Base-by-base conservation (phyloP, 1,140 invertebrate genomes). In the Heliconius eleuchia region DNA sequence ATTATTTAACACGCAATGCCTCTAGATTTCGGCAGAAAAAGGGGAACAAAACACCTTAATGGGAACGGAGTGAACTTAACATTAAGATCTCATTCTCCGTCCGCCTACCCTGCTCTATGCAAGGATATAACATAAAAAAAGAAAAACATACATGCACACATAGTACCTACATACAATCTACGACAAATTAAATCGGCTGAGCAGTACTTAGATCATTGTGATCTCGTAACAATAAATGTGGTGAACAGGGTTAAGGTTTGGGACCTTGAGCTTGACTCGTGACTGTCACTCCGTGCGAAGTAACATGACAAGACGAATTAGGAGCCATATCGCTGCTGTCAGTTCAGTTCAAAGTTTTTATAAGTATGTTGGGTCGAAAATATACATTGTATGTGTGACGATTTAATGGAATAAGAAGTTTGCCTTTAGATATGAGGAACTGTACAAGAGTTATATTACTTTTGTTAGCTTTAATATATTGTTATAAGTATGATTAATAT, bases 231-330 rank as follows among this genome's bases (percentile, higher is more conserved):
- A 71, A 79, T 82, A 66, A 78, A 57, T 85, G 82, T 79, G 86
- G 77, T 87, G 72, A 73, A 80, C 85, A 87, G 86, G 86, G 85
- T 87, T 86, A 87, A 88, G 85, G 87, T 86, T 85, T 85, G 23
- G 19, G 76, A 74, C 90, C 90, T 91, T 92, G 90, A 92, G 90
- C 90, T 92, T 92, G 90, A 92, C 87, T 91, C 86, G 87, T 90
- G 87, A 89, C 81, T 85, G 77, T 82, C 78, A 74, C 75, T 73
- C 34, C 23, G 42, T 34, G 52, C 79, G 57, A 80, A 77, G 74
- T 46, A 60, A 76, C 30, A 57, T 50, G 79, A 83, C 73, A 80
- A 77, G 74, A 80, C 52, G 74, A 79, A 76, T 57, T 77, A 73
- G 66, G 52, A 52, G 70, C 52, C 39, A 80, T 74, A 77, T 82